A percentile compares a stretch with the other conserved stretches of the same genome.
phyloP scores from a whole-genome alignment of 2,797 vertebrate species.

The Catostomus latipinnis region DNA sequence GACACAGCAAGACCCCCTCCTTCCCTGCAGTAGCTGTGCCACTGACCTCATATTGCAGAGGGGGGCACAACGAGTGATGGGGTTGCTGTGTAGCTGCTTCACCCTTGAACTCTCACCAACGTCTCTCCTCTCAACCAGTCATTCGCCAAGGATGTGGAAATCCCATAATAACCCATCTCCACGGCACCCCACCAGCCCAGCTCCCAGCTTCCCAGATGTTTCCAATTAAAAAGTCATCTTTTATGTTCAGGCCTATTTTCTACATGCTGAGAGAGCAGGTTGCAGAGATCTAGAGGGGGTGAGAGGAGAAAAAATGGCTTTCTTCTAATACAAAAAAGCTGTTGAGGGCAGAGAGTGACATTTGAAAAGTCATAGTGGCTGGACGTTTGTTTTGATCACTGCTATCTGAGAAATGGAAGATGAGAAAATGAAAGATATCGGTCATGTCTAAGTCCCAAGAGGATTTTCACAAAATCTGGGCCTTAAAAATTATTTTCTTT shows the following conservation, averaged over 20 bases:
- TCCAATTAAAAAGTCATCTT: conserved; percentile 63
- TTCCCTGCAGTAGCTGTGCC: conserved; percentile 40
- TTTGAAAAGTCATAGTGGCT: conserved; percentile 43
- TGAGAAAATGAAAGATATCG: conserved; percentile 29
- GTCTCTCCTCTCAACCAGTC: conserved; percentile 31
- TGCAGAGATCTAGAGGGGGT: not conserved
- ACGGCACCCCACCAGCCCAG: conserved; percentile 47
- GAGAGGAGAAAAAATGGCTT: conserved; percentile 36
- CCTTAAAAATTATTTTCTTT: conserved; percentile 5
- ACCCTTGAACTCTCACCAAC: conserved; percentile 50
- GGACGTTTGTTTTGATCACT: conserved; percentile 38
- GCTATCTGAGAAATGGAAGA: conserved; percentile 31
- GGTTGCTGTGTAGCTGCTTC: conserved; percentile 45
- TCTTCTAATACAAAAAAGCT: conserved; percentile 44
- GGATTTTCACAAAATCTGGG: conserved; percentile 21
- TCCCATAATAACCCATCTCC: conserved; percentile 57
- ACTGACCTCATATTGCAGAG: conserved; percentile 52
- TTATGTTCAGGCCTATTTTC: conserved; percentile 53
- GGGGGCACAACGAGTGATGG: conserved; percentile 28
- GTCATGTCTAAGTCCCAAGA: conserved; percentile 33
- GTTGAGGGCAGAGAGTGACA: conserved; percentile 40
- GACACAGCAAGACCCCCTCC: conserved; percentile 16
- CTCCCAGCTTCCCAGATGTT: conserved; percentile 62
- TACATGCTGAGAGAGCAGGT: conserved; percentile 35
- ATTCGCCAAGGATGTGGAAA: conserved; percentile 53